Evolutionary conservation across 2,797 vertebrate genomes (phyloP).

Genomic region (Synanceia verrucosa): DNA sequence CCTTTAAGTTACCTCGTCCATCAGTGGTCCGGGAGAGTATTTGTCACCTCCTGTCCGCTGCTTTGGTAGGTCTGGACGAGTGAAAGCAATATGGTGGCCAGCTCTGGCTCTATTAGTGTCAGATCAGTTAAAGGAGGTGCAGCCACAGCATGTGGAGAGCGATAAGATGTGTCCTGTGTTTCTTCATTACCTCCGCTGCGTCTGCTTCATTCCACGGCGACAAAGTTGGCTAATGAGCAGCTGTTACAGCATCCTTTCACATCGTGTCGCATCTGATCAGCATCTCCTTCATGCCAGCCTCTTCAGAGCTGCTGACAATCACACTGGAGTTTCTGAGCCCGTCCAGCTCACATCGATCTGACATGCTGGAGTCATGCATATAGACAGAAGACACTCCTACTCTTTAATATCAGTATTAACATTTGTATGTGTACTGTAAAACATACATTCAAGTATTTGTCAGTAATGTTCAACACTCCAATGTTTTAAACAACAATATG

Average conservation of each 20-base stretch:
- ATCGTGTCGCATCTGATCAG: constrained; percentile 68
- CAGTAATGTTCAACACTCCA: background rate
- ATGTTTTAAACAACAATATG: background rate
- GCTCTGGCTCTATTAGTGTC: constrained; percentile 48
- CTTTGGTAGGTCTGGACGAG: constrained; percentile 31
- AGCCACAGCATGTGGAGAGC: constrained; percentile 51
- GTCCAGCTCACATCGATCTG: background rate
- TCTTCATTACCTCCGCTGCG: constrained; percentile 65
- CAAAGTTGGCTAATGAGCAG: constrained; percentile 72
- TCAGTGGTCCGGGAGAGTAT: background rate
- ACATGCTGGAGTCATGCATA: constrained; percentile 3
- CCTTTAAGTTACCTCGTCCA: constrained; percentile 19
- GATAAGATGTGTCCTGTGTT: constrained; percentile 59
- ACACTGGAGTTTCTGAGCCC: constrained; percentile 24
- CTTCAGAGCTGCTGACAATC: constrained; percentile 60
- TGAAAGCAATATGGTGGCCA: constrained; percentile 27
- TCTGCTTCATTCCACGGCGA: constrained; percentile 56
- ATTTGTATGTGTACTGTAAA: background rate
- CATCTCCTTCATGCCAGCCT: constrained; percentile 46
- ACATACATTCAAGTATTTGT: constrained; percentile 19
- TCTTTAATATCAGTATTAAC: constrained; percentile 26
- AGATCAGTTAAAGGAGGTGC: constrained; percentile 51
- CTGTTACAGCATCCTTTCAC: constrained; percentile 62
- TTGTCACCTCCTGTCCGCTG: background rate
- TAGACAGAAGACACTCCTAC: background rate